Percentiles rank a stretch among this genome's conserved stretches.
phyloP scores from a whole-genome alignment of 2,113 vertebrate species.

The Gnathonemus echidnorhynchus region DNA sequence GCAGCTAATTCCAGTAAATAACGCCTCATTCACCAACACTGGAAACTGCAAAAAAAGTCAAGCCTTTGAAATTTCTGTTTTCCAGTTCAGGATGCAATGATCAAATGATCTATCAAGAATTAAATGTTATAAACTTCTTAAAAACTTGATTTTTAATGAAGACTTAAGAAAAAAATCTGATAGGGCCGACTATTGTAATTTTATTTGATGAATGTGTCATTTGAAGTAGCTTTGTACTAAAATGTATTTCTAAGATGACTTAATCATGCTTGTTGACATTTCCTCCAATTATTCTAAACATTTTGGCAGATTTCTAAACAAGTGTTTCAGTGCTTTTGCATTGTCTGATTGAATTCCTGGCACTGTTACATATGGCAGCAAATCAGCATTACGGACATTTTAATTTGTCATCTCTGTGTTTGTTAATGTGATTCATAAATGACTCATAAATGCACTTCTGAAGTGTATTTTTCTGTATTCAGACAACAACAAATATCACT shows the following conservation, averaged over 20 bases:
- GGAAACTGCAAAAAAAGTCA: neutral
- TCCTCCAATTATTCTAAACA: neutral
- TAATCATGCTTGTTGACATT: neutral
- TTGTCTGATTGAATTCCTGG: neutral
- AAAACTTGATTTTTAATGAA: neutral
- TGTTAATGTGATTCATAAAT: slow-evolving; percentile 1
- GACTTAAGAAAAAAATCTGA: neutral
- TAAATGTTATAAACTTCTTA: neutral
- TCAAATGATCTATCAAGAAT: neutral
- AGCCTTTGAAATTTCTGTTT: neutral
- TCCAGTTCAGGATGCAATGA: neutral
- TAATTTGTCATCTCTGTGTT: neutral
- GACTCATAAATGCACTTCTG: neutral
- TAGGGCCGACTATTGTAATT: neutral
- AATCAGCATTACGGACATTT: neutral
- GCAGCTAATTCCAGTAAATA: neutral
- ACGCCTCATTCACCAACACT: neutral
- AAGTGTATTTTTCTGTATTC: neutral
- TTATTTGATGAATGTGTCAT: neutral
- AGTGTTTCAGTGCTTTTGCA: neutral
- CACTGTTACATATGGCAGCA: neutral
- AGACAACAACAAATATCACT: neutral
- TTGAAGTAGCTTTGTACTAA: neutral
- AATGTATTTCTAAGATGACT: neutral
- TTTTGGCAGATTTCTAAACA: neutral